These are phyloP conservation scores for Hippopotamyrus pictus DNA, from an alignment of 2,797 vertebrate genomes.

Conservation along the genomic window DNA sequence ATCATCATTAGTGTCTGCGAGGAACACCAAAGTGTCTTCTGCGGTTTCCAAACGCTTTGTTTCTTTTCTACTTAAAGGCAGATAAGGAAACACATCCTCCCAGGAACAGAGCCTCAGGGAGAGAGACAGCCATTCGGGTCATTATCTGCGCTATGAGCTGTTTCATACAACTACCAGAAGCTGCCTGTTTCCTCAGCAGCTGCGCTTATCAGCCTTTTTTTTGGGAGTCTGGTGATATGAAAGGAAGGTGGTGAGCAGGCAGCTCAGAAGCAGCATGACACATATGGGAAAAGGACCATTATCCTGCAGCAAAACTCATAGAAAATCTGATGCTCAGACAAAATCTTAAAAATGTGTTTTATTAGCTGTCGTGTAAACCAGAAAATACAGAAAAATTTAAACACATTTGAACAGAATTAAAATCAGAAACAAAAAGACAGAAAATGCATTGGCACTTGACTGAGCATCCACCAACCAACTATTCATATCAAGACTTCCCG, in stretches of 20 bases:
- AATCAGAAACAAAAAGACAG: neutral
- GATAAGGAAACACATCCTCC: slow-evolving; percentile 24
- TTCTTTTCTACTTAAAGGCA: neutral
- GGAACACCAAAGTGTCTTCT: neutral
- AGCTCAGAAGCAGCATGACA: neutral
- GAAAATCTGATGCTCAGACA: neutral
- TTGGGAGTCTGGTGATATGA: neutral
- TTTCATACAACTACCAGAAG: neutral
- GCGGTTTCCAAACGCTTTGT: neutral
- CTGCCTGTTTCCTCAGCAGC: slow-evolving; percentile 14
- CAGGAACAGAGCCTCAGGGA: slow-evolving; percentile 3
- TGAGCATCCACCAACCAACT: neutral
- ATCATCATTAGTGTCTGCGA: neutral
- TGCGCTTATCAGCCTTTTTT: neutral
- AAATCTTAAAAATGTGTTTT: neutral
- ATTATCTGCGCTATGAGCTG: slow-evolving; percentile 4
- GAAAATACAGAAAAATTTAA: neutral
- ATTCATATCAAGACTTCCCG: neutral
- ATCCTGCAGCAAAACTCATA: neutral
- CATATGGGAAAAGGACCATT: neutral
- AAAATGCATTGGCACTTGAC: neutral
- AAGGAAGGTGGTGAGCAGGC: neutral
- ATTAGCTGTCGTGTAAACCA: neutral
- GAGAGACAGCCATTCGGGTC: neutral
- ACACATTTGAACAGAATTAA: neutral